Base-by-base conservation (phyloP, 30 jellyfish, hydroid and myxozoan species). In the Turritopsis dohrnii region DNA sequence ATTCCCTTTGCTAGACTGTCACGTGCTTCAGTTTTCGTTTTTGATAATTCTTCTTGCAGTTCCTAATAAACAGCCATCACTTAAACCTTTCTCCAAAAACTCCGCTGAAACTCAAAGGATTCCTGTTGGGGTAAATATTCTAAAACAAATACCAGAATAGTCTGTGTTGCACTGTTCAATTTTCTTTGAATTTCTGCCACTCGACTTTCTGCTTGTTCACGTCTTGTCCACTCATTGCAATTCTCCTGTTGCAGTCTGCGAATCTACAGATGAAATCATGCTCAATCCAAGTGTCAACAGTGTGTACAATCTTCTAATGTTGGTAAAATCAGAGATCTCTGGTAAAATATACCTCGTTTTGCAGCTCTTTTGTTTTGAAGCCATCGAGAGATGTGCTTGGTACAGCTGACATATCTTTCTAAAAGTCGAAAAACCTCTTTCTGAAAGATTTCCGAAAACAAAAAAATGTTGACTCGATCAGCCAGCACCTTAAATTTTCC, bases 161-260 rank as follows among this genome's bases (percentile, higher is more conserved):
- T 90, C 52, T 84, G 88, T 30, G 82, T 75, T 28, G 88, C 72
- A 24, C 91, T 69, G 54, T 86, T 90, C 28, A 81, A 54, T 79
- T 85, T 94, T 66, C 97, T 74, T 75, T 86, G 89, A 23, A 90
- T 23, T 19, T 82, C 52, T 52, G 52, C 28, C 52, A 72, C 82
- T 22, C 86, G 92, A 7, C 90, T 90, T 86, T 90, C 97, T 19
- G 79, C 86, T 82, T 90, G 92, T 74, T 90, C 97, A 28, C 97
- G 86, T 83, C 74, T 85, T 66, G 76, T 72, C 97, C 97, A 90
- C 52, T 90, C 97, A 9, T 85, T 84, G 4, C 90, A 90, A 83
- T 90, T 90, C 74, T 90, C 97, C 22, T 81, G 80, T 52, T 90
- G 97, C 30, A 90, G 85, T 69, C 95, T 72, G 71, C 86, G 95